Conservation (phyloP, 2,113 vertebrate species). For the Centrocercus urophasianus region DNA sequence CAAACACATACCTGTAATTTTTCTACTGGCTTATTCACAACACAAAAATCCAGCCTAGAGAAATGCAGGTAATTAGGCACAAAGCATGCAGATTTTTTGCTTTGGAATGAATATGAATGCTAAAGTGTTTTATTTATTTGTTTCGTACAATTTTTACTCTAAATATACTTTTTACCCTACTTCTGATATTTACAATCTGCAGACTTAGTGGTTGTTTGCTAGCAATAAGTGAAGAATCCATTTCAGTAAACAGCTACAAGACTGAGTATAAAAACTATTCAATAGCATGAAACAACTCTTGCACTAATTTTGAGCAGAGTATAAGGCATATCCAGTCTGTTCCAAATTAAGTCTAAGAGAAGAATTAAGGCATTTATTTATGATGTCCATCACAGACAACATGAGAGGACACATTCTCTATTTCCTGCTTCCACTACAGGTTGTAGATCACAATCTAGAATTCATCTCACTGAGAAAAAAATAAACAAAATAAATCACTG, state of each 20-base stretch:
- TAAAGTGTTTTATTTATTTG: background rate
- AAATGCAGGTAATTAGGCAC: background rate
- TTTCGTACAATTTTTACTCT: background rate
- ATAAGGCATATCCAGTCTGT: background rate
- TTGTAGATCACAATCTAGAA: background rate
- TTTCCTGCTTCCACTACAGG: background rate
- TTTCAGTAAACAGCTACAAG: background rate
- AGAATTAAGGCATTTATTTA: background rate
- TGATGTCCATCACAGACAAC: background rate
- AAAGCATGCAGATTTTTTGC: fast-evolving
- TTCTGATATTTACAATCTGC: background rate
- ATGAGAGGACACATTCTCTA: background rate
- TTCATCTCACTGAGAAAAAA: background rate
- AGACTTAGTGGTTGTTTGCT: background rate
- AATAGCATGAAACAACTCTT: background rate
- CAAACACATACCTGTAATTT: background rate
- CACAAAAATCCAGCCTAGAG: background rate
- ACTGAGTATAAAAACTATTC: background rate
- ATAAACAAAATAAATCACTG: no score
- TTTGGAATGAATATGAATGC: background rate
- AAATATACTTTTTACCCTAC: background rate
- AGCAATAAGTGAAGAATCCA: background rate
- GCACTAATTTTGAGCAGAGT: background rate
- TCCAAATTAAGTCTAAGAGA: background rate
- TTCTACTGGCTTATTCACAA: background rate